Percentiles rank a stretch among this genome's conserved stretches.
These are phyloP conservation scores for Sesamia nonagrioides DNA, from an alignment of 1,140 invertebrate species.

Conservation along the genomic window DNA sequence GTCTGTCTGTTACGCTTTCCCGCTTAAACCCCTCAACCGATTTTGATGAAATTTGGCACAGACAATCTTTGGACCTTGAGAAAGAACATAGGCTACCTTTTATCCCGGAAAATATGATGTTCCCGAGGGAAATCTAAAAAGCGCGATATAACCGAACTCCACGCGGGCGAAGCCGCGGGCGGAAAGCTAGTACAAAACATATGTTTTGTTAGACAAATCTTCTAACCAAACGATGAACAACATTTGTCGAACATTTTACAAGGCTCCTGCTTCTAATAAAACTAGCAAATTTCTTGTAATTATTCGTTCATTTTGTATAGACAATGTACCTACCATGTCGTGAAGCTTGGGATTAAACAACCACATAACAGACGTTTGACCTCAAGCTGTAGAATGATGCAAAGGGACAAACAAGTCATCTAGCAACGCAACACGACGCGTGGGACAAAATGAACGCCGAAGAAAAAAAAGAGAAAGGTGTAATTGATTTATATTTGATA, in stretches of 20 bases:
- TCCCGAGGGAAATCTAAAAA: no score
- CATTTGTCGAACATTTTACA: neutral
- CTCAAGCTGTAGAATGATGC: constrained; percentile 20
- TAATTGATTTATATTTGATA: constrained; percentile 17
- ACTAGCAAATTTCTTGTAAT: neutral
- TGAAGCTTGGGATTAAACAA: neutral
- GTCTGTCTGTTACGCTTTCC: neutral
- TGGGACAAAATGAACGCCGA: constrained; percentile 7
- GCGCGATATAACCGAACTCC: no score
- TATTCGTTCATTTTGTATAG: neutral
- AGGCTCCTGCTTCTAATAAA: neutral
- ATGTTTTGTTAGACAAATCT: no score
- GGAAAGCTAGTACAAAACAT: no score
- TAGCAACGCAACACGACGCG: neutral
- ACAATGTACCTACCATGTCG: neutral
- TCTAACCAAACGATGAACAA: neutral
- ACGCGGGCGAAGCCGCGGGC: no score
- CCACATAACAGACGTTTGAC: constrained; percentile 2
- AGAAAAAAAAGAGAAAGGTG: constrained; percentile 38
- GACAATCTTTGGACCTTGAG: no score
- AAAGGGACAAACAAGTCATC: constrained; percentile 33
- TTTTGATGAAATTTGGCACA: no score
- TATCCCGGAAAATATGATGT: no score
- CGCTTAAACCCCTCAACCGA: no score
- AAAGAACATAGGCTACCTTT: no score